These are phyloP conservation scores for Hyppa rectilinea DNA, from an alignment of 2,888 invertebrate species.

Conservation along the genomic window DNA sequence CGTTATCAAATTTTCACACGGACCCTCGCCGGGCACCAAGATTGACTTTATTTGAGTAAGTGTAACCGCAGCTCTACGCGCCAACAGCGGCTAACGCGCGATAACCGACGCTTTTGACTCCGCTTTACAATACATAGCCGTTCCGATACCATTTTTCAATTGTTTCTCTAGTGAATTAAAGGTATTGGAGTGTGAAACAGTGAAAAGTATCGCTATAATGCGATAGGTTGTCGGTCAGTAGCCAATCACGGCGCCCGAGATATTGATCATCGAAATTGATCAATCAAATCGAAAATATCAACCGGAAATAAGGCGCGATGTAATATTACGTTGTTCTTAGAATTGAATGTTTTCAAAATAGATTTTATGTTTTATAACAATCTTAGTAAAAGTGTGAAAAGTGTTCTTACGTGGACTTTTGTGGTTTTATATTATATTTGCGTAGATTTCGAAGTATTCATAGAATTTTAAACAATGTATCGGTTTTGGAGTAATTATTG, in stretches of 20 bases:
- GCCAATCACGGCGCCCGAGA: constrained; percentile 88
- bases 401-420: constrained; percentile 32
- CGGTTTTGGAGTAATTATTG: constrained; percentile 55
- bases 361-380: constrained; percentile 58
- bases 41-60: constrained; percentile 90
- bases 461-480: constrained; percentile 44
- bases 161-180: constrained; percentile 70
- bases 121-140: constrained; percentile 78
- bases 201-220: constrained; percentile 76
- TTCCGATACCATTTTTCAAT: constrained; percentile 71
- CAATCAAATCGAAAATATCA: constrained; percentile 88
- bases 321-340: constrained; percentile 81
- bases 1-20: constrained; percentile 91
- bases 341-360: constrained; percentile 82
- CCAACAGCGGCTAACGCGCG: constrained; percentile 67
- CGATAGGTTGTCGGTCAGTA: constrained; percentile 81
- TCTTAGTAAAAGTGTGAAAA: constrained; percentile 65
- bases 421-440: constrained; percentile 31
- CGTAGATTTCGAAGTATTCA: background rate
- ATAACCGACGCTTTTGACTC: constrained; percentile 72
- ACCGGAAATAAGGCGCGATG: constrained; percentile 89
- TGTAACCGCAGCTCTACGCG: constrained; percentile 87
- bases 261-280: constrained; percentile 90
- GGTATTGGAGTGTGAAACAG: constrained; percentile 82
- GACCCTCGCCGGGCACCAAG: constrained; percentile 83